These are phyloP conservation scores for Turnix velox DNA, from an alignment of 2,113 vertebrate genomes.

Conservation along the genomic window DNA sequence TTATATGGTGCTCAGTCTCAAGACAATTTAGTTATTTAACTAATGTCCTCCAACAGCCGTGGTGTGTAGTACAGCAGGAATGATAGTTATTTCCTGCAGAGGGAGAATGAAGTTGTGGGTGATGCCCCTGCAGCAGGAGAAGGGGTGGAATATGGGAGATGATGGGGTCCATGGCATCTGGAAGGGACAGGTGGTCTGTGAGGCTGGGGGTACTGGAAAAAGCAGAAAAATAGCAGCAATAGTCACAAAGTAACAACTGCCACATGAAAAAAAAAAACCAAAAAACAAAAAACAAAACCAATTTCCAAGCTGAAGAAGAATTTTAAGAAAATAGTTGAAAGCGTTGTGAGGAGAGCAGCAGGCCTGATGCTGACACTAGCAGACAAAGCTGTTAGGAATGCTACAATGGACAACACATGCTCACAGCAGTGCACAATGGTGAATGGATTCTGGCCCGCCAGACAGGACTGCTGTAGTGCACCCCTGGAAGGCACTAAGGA, in stretches of 20 bases:
- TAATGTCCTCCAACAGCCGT: constrained; percentile 7
- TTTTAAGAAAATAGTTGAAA: background rate
- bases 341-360: background rate
- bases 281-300: too few relatives aligned
- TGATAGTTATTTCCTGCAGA: constrained; percentile 54
- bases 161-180: background rate
- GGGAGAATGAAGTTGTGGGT: background rate
- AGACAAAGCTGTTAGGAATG: background rate
- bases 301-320: background rate
- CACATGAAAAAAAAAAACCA: too few relatives aligned
- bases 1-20: constrained; percentile 12
- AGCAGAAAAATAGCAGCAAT: background rate
- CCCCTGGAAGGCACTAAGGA: background rate
- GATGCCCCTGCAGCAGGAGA: background rate
- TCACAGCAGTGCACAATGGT: background rate
- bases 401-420: background rate
- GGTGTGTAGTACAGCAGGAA: constrained; percentile 15
- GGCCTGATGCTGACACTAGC: background rate
- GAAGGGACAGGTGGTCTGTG: background rate
- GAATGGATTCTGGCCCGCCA: background rate
- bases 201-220: background rate
- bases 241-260: too few relatives aligned
- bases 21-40: constrained; percentile 50
- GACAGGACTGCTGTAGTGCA: background rate
- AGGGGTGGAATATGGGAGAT: background rate